Evolutionary conservation across 2,797 vertebrate species (phyloP), one percentile per base, ranked within the genome.

Genomic region (Sciaenops ocellatus): DNA sequence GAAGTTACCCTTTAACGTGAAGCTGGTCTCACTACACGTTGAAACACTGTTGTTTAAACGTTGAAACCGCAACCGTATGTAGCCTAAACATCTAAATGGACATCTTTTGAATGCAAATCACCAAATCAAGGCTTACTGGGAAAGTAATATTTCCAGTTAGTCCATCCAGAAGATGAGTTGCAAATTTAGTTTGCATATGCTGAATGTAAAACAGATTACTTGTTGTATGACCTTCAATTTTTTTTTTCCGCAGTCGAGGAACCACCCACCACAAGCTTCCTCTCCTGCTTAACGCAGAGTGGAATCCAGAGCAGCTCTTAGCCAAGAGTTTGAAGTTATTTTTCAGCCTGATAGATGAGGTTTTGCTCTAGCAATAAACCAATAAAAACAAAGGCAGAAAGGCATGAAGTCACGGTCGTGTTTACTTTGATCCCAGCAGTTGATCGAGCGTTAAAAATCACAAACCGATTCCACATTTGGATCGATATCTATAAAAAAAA

Each of bases 221-320:
- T 75, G 46, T 72, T 78, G 66, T 59, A 30, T 82, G 85, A 87
- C 83, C 79, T 89, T 87, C 82, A 79, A 28, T 63, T 62, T 51
- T 61, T 54, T 50, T 44, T 54, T 12, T 9, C 46, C 26, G 20
- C 52, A 46, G 30, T 38, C 5, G 10, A 73, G n/a, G 3, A 73
- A 42, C 50, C 66, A 1, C 47, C 15, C 9, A 4, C 16, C 20
- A 5, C 16, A 18, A 18, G 54, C 46, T 46, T 50, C n/a, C 48
- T 69, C n/a, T 18, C 0, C 68, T 12, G 67, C 52, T 34, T 3
- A 42, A 60, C 22, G 20, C 50, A 4, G 15, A 66, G 61, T 22
- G 56, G 13, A 28, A 55, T 76, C 56, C 60, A 47, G 10, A 61
- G 11, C 51, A 46, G 51, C 5, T 28, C 34, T 9, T 3, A 26